Conservation (phyloP, 2,797 vertebrate genomes). For the Spea hammondii region DNA sequence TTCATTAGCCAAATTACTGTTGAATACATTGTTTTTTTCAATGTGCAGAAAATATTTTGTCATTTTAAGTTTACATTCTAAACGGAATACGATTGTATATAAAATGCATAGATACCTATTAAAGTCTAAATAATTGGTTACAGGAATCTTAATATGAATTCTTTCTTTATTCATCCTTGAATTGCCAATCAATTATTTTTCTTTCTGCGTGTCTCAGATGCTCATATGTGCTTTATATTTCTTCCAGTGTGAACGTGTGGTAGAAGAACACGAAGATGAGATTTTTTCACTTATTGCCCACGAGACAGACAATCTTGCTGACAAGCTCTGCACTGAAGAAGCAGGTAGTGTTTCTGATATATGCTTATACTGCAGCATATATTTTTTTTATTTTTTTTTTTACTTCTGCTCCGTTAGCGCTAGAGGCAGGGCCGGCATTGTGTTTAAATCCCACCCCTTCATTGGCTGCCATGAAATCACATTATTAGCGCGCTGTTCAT, state of each 20-base stretch:
- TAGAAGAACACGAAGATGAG: constrained; percentile 86
- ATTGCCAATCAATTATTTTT: neutral
- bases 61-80: too few relatives aligned
- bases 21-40: too few relatives aligned
- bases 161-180: too few relatives aligned
- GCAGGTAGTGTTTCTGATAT: constrained; percentile 81
- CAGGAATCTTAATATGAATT: too few relatives aligned
- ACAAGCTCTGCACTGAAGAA: constrained; percentile 80
- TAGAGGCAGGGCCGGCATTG: constrained; percentile 14
- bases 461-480: neutral
- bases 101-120: too few relatives aligned
- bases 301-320: constrained; percentile 68
- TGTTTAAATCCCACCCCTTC: constrained; percentile 12
- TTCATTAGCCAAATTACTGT: too few relatives aligned
- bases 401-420: constrained; percentile 55
- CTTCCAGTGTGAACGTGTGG: constrained; percentile 78
- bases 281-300: constrained; percentile 78
- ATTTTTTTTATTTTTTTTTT: constrained; percentile 47
- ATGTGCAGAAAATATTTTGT: too few relatives aligned
- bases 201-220: neutral
- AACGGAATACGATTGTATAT: too few relatives aligned
- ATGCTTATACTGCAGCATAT: constrained; percentile 65
- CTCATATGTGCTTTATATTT: constrained; percentile 43
- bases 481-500: neutral
- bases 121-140: too few relatives aligned